Conservation (phyloP, 2,888 invertebrate genomes). For the Drosophila mercatorum region DNA sequence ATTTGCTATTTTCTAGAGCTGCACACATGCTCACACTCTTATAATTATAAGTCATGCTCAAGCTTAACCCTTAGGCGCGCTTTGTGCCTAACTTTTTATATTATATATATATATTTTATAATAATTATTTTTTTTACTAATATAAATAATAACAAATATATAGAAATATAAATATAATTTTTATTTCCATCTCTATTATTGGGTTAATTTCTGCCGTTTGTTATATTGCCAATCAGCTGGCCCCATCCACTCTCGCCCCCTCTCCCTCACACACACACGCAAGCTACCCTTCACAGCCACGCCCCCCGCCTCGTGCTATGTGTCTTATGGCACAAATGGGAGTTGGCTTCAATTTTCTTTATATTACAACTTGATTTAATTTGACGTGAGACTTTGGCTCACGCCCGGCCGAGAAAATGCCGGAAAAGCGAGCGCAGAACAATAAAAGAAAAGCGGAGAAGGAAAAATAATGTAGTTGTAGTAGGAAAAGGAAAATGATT, state of each 20-base stretch:
- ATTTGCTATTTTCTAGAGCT: too few relatives aligned
- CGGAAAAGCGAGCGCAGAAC: slow-evolving; percentile 1
- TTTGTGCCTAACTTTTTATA: not conserved
- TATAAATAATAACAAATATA: not conserved
- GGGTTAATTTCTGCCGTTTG: slow-evolving; percentile 47
- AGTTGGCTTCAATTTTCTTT: slow-evolving; percentile 82
- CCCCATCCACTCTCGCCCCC: not conserved
- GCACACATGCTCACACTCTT: not conserved
- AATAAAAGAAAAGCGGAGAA: not conserved
- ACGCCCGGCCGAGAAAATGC: slow-evolving; percentile 43
- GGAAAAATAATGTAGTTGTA: slow-evolving; percentile 11
- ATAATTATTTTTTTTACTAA: not conserved
- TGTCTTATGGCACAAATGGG: slow-evolving; percentile 81
- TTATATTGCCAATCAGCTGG: slow-evolving; percentile 69
- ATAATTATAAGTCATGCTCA: not conserved
- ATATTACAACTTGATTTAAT: slow-evolving; percentile 84
- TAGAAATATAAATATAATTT: not conserved
- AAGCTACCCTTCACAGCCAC: slow-evolving; percentile 6
- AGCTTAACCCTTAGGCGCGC: not conserved
- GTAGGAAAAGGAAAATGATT: slow-evolving; percentile 59
- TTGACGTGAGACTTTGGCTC: slow-evolving; percentile 83
- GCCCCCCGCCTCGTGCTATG: slow-evolving; percentile 13
- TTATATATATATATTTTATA: not conserved
- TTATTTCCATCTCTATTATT: not conserved
- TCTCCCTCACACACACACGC: slow-evolving; percentile 6